Evolutionary conservation across 2,797 vertebrate species (phyloP).

Genomic region (Oryzias dopingdopingensis): DNA sequence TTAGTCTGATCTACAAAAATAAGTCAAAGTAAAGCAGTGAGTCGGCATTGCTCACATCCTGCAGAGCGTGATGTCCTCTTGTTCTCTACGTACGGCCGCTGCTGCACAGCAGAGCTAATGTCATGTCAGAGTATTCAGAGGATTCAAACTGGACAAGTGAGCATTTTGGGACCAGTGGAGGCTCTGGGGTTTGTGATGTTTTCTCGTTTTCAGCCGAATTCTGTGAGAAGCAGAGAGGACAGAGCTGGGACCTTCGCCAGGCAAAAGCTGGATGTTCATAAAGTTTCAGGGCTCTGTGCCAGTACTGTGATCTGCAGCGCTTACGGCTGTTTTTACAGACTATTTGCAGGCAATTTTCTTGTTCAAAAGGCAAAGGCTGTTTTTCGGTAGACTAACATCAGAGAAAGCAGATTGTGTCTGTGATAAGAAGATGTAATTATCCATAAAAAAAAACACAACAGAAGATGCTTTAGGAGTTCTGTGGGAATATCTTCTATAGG

Average conservation of each 20-base stretch:
- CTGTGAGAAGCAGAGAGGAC: constrained; percentile 49
- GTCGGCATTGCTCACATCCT: no score
- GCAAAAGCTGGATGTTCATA: constrained; percentile 72
- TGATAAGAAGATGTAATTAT: constrained; percentile 73
- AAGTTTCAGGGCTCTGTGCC: constrained; percentile 68
- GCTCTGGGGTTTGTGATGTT: constrained; percentile 19
- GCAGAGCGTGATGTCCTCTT: no score
- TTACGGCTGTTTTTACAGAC: constrained; percentile 76
- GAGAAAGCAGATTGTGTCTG: constrained; percentile 55
- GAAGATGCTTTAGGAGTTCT: constrained; percentile 21
- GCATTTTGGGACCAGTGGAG: no score
- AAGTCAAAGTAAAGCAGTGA: no score
- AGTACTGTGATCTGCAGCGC: constrained; percentile 67
- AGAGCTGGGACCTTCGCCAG: constrained; percentile 64
- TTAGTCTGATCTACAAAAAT: no score
- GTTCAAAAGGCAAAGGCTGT: constrained; percentile 54
- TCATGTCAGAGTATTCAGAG: neutral
- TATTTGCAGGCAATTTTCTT: constrained; percentile 69
- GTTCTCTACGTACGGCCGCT: neutral
- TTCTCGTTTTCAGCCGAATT: constrained; percentile 50
- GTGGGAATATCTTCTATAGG: constrained; percentile 48
- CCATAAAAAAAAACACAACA: constrained; percentile 33
- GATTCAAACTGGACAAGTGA: no score
- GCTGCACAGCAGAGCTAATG: neutral
- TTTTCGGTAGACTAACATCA: constrained; percentile 63